phyloP scores from a whole-genome alignment of 2,113 vertebrate species.

The Archocentrus centrarchus region DNA sequence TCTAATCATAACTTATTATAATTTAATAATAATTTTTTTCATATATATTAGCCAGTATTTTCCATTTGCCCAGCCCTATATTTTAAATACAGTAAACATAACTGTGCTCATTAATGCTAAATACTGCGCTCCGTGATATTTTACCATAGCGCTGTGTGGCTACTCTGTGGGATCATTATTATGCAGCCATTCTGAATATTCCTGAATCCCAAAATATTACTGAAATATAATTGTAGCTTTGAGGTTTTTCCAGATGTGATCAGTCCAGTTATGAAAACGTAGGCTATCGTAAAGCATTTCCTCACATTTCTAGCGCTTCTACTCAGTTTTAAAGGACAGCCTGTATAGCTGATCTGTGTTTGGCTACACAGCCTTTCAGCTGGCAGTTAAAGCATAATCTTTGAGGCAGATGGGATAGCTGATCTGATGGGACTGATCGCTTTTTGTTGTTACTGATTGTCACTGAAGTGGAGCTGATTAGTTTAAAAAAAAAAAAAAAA shows the following conservation, averaged over 20 bases:
- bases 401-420: constrained; percentile 5
- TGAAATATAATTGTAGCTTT: not conserved
- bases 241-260: constrained; percentile 41
- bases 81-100: not conserved
- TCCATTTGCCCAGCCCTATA: not conserved
- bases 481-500: not conserved
- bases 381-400: constrained; percentile 2
- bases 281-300: not conserved
- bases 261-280: not conserved
- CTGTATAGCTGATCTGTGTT: constrained; percentile 8
- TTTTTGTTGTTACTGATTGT: not conserved
- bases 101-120: not conserved
- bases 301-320: not conserved
- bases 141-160: constrained; percentile 11
- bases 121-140: not conserved
- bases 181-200: constrained; percentile 8
- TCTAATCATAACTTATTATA: not conserved
- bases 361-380: not conserved
- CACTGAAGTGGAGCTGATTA: not conserved
- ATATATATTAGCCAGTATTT: not conserved
- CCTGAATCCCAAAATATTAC: constrained; percentile 21
- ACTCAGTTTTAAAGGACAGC: constrained; percentile 7
- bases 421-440: not conserved
- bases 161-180: constrained; percentile 14
- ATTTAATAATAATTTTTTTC: not conserved